Evolutionary conservation across 2,113 vertebrate species (phyloP), one percentile per base, ranked within the genome.

Genomic region (Oryzias javanicus): DNA sequence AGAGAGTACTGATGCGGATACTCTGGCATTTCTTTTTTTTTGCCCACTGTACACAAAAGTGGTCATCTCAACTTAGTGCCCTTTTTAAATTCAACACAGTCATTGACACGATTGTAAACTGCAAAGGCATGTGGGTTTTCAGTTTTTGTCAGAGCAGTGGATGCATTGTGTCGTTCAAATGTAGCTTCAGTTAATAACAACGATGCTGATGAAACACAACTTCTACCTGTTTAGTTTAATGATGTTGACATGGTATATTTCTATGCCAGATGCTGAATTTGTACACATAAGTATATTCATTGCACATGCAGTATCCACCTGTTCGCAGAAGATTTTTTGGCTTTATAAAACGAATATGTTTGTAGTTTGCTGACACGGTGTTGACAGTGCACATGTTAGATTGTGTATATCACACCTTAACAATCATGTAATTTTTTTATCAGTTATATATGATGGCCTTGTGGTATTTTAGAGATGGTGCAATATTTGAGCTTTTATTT

Each of bases 401-500:
- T 74, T 85, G 82, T 90, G 87, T 88, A 81, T 83, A 80, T 86
- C 82, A 87, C 90, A 87, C 83, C 89, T 67, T 82, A 81, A 83
- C 78, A 72, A 50, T 75, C 82, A 75, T 83, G 78, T 79, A 74
- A 69, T 72, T 79, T 80, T 82, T 60, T 76, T 78, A 86, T 79
- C 68, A 73, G 64, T 82, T 88, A 83, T 89, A 86, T 70, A 82
- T 79, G 82, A 88, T 79, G 59, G 86, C 84, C 76, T 79, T 90
- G 85, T 88, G 81, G 86, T 91, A 84, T 80, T 88, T 69, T 78
- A 70, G 89, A 84, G 84, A 89, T 85, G 89, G 90, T 92, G 91
- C 91, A 91, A 91, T 92, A 91, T 90, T 88, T 87, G 70, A 86
- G 86, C 88, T 89, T 73, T 83, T 72, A 76, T 91, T 90, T 90